Base-by-base conservation (phyloP, 2,797 vertebrate species). In the Mormyrus hasselquistii region DNA sequence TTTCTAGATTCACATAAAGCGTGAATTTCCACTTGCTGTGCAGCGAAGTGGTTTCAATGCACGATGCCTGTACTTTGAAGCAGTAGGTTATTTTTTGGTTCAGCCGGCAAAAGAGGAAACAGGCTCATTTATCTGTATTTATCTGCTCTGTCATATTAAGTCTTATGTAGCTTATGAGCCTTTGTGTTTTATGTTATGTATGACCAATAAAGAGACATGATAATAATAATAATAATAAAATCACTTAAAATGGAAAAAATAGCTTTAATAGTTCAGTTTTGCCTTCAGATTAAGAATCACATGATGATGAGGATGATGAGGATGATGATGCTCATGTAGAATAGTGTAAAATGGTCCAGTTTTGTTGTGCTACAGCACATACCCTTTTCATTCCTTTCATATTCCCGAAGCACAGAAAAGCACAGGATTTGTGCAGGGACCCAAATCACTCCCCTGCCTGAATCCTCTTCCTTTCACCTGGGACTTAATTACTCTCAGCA, bases 401-500 rank as follows among this genome's bases (percentile, higher is more conserved):
- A 65, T 87, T 85, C 79, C 76, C 9, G 85, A 22, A 47, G 19
- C 82, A 10, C 82, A 25, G 47, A 59, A 59, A 44, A 50, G 34
- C 14, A 87, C 88, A 41, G 88, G 89, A 90, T 91, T 89, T 87
- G 25, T 87, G 87, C 88, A 57, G 85, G 79, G 73, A 41, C 84
- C 19, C 38, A 79, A 87, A 52, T 73, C 65, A 59, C 34, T 44
- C 88, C 87, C 88, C 76, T 89, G 65, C 53, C 87, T 29, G 53
- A 12, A 41, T 59, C 49, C 41, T 88, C 38, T 76, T 87, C 73
- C 89, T 85, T 90, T 90, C 62, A 76, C 57, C 29, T 53, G 89
- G 89, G 90, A 89, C 34, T 90, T 92, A 85, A 91, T 90, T 92
- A 91, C 76, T 62, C 86, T 14, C 84, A 86, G 73, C 4, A 53